Base-by-base conservation (phyloP, 2,888 invertebrate genomes). In the Agrochola lota region DNA sequence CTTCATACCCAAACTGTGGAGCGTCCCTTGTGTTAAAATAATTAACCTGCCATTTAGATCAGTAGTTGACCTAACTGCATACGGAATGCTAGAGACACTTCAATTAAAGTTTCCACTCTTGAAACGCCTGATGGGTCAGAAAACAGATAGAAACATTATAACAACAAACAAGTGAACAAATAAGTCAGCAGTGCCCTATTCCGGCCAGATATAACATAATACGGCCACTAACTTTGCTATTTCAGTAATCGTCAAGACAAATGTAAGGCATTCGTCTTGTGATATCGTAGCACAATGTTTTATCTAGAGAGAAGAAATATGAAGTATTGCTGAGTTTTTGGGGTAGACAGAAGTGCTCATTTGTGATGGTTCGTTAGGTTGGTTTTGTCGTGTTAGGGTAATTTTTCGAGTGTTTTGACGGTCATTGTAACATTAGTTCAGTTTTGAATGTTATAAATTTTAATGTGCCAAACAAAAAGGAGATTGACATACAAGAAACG, bases 201-300 rank as follows among this genome's bases (percentile, higher is more conserved):
- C 66, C 26, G 57, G n/a, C 55, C 81, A 80, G 85, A 86, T 72
- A 81, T 74, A 78, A 88, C 67, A 80, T 81, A 80, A 88, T 80
- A 87, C 63, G 74, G 72, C 80, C 74, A 78, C 81, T 84, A 85
- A 83, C 87, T 78, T 83, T 71, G 78, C 80, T 74, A 87, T 89
- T 85, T 80, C 78, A 84, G 85, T 88, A 87, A 88, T 89, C 85
- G 89, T 69, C 84, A 75, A 89, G 84, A 88, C 82, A 84, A 89
- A 88, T 88, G 86, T 75, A 46, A 15, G 62, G 60, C 66, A 89
- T 88, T 63, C 77, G 57, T 88, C 88, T 87, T 78, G 26, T 17
- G 74, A 80, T 89, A 87, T 85, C 77, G 68, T 74, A 40, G 66
- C 71, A n/a, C 74, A 30, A 75, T 87, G 87, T 87, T 89, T 87